A percentile compares a stretch with the other conserved stretches of the same genome.
phyloP scores from a whole-genome alignment of 2,113 vertebrate species.

The Motacilla alba region DNA sequence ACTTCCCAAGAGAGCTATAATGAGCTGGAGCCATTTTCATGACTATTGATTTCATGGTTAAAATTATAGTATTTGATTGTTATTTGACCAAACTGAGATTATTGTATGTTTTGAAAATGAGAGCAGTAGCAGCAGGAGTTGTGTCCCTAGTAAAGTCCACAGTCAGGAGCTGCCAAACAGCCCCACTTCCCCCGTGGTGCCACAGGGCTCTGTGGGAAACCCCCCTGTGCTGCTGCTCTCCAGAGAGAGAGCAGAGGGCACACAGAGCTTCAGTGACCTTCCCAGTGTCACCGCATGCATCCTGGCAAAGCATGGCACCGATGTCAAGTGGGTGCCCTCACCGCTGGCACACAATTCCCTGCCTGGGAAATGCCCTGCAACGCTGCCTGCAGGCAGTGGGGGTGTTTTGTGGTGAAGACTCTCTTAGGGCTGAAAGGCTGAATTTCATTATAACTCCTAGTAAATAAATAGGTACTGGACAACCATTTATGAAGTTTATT shows the following conservation, averaged over 20 bases:
- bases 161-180: neutral
- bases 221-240: neutral
- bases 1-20: conserved; percentile 23
- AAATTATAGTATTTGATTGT: conserved; percentile 59
- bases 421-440: neutral
- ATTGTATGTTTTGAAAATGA: conserved; percentile 20
- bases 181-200: neutral
- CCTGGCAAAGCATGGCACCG: accelerated
- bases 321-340: neutral
- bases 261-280: neutral
- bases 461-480: neutral
- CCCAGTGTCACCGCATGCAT: neutral
- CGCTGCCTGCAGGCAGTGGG: neutral
- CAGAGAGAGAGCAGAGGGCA: neutral
- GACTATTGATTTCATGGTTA: conserved; percentile 53
- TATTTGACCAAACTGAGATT: conserved; percentile 29
- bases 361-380: accelerated
- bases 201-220: accelerated
- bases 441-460: neutral
- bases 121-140: neutral
- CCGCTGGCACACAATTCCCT: accelerated
- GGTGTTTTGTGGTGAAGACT: neutral
- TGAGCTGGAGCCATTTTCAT: conserved; percentile 8
- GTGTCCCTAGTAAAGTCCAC: neutral
- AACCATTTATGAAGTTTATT: neutral